Percentiles rank a stretch among this genome's conserved stretches.
These are phyloP conservation scores for Caranx melampygus DNA, from an alignment of 2,113 vertebrate species.

Conservation along the genomic window DNA sequence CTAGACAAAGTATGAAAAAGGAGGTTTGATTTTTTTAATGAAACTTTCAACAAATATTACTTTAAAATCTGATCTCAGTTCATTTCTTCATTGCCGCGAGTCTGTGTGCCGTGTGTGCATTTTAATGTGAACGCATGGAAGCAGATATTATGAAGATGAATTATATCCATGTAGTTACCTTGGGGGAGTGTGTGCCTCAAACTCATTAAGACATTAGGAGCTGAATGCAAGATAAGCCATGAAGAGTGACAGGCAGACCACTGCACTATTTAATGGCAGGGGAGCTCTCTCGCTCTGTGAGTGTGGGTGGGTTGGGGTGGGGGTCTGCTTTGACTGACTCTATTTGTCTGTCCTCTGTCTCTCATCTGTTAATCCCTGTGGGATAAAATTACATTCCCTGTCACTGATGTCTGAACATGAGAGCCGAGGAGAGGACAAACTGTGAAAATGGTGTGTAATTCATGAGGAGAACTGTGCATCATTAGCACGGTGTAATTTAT, in stretches of 20 bases:
- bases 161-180: conserved; percentile 27
- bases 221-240: conserved; percentile 54
- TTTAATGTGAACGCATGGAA: conserved; percentile 16
- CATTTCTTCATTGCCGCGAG: background rate
- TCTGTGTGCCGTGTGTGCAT: conserved; percentile 11
- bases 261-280: conserved; percentile 45
- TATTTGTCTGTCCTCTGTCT: background rate
- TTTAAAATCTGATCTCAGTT: background rate
- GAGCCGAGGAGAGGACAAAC: conserved; percentile 28
- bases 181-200: conserved; percentile 33
- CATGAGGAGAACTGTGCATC: conserved; percentile 43
- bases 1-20: background rate
- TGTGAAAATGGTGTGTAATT: conserved; percentile 45
- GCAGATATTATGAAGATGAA: conserved; percentile 23
- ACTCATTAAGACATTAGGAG: conserved; percentile 57
- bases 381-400: conserved; percentile 38
- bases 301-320: background rate
- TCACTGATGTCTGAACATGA: conserved; percentile 26
- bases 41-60: no score
- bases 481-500: conserved; percentile 51
- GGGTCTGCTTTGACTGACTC: conserved; percentile 1
- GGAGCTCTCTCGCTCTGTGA: background rate
- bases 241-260: conserved; percentile 44
- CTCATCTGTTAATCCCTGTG: conserved; percentile 16
- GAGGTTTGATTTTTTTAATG: background rate